Conservation (phyloP, 2,888 invertebrate species). For the Smittia aterrima region DNA sequence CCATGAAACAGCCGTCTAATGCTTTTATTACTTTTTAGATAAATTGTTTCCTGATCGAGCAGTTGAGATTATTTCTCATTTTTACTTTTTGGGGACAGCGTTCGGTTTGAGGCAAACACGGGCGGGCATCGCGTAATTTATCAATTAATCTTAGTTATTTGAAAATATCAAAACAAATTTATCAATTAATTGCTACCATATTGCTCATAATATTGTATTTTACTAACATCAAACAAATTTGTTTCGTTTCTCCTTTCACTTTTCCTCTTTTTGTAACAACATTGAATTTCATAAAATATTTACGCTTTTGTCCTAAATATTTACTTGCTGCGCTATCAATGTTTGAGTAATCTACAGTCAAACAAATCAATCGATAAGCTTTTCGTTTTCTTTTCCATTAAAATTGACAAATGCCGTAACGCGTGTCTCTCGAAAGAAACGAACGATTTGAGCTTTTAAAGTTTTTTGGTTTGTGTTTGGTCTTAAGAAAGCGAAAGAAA, state of each 20-base stretch:
- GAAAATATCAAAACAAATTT: constrained; percentile 41
- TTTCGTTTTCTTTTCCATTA: background rate
- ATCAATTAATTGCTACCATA: constrained; percentile 41
- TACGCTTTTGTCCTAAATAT: background rate
- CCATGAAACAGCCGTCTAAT: background rate
- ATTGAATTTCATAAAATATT: constrained; percentile 38
- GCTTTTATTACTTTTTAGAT: background rate
- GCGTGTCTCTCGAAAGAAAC: background rate
- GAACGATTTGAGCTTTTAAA: constrained; percentile 4
- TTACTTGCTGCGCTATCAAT: background rate
- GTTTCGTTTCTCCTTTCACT: background rate
- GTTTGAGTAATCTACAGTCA: background rate
- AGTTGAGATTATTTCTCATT: no score
- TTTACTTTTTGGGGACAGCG: background rate
- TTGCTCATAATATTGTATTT: constrained; percentile 41
- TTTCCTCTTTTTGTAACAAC: constrained; percentile 30
- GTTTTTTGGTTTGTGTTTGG: background rate
- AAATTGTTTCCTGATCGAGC: no score
- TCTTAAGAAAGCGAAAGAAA: background rate
- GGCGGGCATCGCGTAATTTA: constrained; percentile 14
- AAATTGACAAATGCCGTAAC: constrained; percentile 12
- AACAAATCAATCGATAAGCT: constrained; percentile 10
- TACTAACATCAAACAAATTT: constrained; percentile 41
- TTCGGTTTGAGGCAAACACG: background rate
- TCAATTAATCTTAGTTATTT: constrained; percentile 37